Percentiles rank a stretch among this genome's conserved stretches.
Evolutionary conservation across 2,888 invertebrate genomes (phyloP).

Genomic region (Drosophila putrida): DNA sequence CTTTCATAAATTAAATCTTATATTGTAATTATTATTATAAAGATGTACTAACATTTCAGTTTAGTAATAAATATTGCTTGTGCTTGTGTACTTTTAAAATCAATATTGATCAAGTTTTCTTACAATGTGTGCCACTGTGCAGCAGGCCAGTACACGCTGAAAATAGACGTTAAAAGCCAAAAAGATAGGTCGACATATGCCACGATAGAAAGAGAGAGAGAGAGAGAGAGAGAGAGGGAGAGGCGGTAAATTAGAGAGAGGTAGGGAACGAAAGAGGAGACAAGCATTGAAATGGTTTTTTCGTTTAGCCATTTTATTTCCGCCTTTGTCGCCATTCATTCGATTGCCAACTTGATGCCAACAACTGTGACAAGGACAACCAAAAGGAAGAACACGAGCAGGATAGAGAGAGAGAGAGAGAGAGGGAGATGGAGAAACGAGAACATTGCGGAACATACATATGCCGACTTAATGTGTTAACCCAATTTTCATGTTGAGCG

Average conservation of each 20-base stretch:
- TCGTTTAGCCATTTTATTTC: conserved; percentile 78
- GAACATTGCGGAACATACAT: conserved; percentile 27
- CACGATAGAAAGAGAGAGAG: not conserved
- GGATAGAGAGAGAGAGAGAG: conserved; percentile 7
- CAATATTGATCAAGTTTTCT: conserved; percentile 1
- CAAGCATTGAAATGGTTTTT: conserved; percentile 56
- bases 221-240: conserved; percentile 4
- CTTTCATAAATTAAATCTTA: too few relatives aligned
- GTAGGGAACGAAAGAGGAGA: not conserved
- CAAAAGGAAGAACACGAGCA: not conserved
- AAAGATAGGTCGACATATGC: conserved; percentile 63
- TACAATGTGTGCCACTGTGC: conserved; percentile 50
- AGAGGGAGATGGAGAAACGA: conserved; percentile 7
- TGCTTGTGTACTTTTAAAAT: too few relatives aligned
- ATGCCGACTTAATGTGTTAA: conserved; percentile 70
- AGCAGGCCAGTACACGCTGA: conserved; percentile 18
- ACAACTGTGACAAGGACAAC: conserved; percentile 38
- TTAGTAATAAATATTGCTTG: too few relatives aligned
- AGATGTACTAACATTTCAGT: too few relatives aligned
- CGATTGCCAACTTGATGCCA: conserved; percentile 69
- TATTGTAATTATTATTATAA: too few relatives aligned
- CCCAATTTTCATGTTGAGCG: conserved; percentile 69
- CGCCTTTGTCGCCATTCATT: conserved; percentile 77
- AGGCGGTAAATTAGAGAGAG: conserved; percentile 1
- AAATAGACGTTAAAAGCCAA: conserved; percentile 61